A percentile compares a stretch with the other conserved stretches of the same genome.
phyloP scores from a whole-genome alignment of 92 coral and sea anemone genomes.

The Palythoa grandis region DNA sequence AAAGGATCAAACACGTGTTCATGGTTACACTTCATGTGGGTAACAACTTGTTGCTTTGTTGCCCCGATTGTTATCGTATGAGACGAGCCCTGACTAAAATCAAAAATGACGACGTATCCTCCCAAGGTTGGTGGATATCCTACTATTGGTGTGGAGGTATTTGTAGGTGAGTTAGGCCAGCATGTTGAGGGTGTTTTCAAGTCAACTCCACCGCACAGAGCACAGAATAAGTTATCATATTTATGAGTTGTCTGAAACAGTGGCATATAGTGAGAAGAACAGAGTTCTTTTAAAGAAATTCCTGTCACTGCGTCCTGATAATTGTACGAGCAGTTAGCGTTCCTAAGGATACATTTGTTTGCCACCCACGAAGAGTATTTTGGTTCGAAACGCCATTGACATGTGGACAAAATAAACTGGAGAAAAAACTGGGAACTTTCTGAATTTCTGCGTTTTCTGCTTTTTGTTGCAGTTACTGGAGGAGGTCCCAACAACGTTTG shows the following conservation, averaged over 20 bases:
- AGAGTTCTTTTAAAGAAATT: slow-evolving; percentile 3
- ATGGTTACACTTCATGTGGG: slow-evolving; percentile 2
- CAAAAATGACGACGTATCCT: background rate
- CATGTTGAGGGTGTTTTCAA: background rate
- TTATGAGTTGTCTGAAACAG: background rate
- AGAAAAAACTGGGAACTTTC: background rate
- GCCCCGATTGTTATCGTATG: background rate
- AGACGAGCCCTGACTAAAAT: background rate
- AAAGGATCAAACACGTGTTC: slow-evolving; percentile 26
- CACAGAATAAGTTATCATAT: slow-evolving; percentile 48
- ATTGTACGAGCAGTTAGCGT: background rate
- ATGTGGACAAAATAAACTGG: background rate
- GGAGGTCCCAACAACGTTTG: background rate
- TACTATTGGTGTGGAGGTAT: too few relatives aligned
- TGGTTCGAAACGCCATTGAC: background rate
- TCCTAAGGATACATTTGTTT: slow-evolving; percentile 21
- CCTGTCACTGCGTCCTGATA: background rate
- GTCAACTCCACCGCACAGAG: slow-evolving; percentile 30
- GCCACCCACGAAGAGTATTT: slow-evolving; percentile 4
- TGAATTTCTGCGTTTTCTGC: background rate
- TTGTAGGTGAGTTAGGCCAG: background rate
- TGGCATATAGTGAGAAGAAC: slow-evolving; percentile 18
- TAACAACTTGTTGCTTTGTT: slow-evolving; percentile 1
- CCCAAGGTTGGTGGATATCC: background rate
- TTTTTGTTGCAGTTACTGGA: background rate